Evolutionary conservation across 92 coral and sea anemone genomes (phyloP).

Genomic region (Paragorgia papillata): DNA sequence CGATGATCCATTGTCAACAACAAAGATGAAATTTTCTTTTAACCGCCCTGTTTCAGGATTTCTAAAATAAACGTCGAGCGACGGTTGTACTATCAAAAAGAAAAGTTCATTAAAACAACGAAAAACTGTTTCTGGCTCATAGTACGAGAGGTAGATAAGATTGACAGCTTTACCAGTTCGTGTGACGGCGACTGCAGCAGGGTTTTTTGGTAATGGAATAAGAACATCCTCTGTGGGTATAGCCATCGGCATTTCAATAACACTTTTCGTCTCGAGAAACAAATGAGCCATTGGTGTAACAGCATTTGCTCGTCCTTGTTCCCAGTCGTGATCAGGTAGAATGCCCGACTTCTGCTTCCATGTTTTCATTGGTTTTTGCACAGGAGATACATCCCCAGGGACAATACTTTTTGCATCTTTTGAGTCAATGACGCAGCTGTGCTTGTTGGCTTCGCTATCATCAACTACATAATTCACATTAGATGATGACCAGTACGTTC

Average conservation of each 20-base stretch:
- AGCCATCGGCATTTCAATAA: slow-evolving; percentile 7
- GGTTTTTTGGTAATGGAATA: slow-evolving; percentile 2
- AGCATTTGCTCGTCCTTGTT: slow-evolving; percentile 55
- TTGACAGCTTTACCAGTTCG: slow-evolving; percentile 66
- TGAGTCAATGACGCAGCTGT: slow-evolving; percentile 49
- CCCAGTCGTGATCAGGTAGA: slow-evolving; percentile 63
- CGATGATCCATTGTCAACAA: too few species aligned
- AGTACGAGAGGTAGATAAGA: slow-evolving; percentile 47
- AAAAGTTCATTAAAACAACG: slow-evolving; percentile 58
- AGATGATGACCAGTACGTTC: slow-evolving; percentile 53
- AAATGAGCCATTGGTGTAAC: slow-evolving; percentile 62
- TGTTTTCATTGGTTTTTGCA: slow-evolving; percentile 40
- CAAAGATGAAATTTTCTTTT: too few species aligned
- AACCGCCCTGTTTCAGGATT: too few species aligned
- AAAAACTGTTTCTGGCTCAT: slow-evolving; percentile 64
- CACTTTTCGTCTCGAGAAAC: too few species aligned
- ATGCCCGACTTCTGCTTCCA: slow-evolving; percentile 56
- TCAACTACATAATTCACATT: slow-evolving; percentile 60
- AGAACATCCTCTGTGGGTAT: slow-evolving; percentile 12
- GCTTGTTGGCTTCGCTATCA: slow-evolving; percentile 19
- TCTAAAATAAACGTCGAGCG: too few species aligned
- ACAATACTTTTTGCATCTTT: slow-evolving; percentile 59
- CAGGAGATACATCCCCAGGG: slow-evolving; percentile 57
- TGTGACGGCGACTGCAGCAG: slow-evolving; percentile 41
- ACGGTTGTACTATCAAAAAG: slow-evolving; percentile 52